Evolutionary conservation across 1,140 invertebrate species (phyloP).

Genomic region (Xylocopa sonorina): DNA sequence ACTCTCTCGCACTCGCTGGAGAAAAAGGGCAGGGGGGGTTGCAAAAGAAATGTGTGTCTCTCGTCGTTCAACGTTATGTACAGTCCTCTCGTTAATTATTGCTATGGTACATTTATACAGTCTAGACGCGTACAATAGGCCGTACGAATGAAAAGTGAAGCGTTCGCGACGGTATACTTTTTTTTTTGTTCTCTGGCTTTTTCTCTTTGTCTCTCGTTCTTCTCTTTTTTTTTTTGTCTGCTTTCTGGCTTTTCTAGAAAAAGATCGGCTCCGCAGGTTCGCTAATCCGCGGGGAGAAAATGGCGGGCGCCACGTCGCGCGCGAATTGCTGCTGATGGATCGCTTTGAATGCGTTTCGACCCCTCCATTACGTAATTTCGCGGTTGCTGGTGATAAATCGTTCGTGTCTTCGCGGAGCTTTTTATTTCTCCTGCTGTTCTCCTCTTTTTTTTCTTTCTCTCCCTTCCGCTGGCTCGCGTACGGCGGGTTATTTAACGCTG

Average conservation of each 20-base stretch:
- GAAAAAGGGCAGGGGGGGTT: too few species aligned
- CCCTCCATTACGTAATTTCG: neutral
- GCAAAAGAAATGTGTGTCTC: too few species aligned
- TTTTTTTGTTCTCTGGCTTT: neutral
- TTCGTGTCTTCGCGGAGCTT: neutral
- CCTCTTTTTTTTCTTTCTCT: neutral
- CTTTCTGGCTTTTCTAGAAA: neutral
- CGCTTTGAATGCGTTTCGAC: neutral
- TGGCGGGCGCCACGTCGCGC: neutral
- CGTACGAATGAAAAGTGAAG: conserved; percentile 45
- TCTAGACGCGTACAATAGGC: conserved; percentile 40
- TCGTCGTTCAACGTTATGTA: conserved; percentile 55
- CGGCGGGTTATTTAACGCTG: too few species aligned
- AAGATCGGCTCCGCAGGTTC: neutral
- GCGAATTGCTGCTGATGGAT: neutral
- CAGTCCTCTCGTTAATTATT: conserved; percentile 63
- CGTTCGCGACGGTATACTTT: conserved; percentile 39
- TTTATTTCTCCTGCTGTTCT: neutral
- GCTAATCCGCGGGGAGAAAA: neutral
- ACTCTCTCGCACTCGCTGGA: neutral
- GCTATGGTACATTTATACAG: conserved; percentile 71
- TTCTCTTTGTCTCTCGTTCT: neutral
- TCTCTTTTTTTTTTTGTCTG: too few species aligned
- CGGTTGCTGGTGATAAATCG: neutral
- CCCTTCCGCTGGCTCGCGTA: too few species aligned